A percentile compares a stretch with the other conserved stretches of the same genome.
Evolutionary conservation across 2,888 invertebrate genomes (phyloP).

Genomic region (Heliconius hortense): DNA sequence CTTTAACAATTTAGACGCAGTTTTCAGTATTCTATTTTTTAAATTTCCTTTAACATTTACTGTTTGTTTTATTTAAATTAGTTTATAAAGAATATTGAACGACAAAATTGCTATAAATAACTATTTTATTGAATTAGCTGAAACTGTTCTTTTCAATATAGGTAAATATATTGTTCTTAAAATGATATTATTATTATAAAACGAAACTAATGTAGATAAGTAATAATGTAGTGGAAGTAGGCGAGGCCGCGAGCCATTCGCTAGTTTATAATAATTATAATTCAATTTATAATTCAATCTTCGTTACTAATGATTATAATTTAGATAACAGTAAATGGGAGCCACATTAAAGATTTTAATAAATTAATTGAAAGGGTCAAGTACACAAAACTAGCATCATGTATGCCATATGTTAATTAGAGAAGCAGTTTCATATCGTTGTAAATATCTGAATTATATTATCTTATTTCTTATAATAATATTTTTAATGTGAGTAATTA

Average conservation of each 20-base stretch:
- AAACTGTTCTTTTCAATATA: too few relatives aligned
- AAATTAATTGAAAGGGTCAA: conserved; percentile 31
- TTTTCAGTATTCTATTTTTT: too few relatives aligned
- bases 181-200: too few relatives aligned
- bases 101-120: too few relatives aligned
- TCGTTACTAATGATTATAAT: neutral
- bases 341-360: conserved; percentile 12
- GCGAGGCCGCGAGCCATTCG: neutral
- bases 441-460: conserved; percentile 22
- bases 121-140: too few relatives aligned
- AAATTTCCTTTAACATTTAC: too few relatives aligned
- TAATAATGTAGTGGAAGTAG: too few relatives aligned
- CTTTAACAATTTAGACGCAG: too few relatives aligned
- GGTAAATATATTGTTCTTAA: too few relatives aligned
- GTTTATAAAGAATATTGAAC: too few relatives aligned
- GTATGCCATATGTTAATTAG: conserved; percentile 32
- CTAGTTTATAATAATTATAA: neutral
- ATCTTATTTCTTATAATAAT: conserved; percentile 5
- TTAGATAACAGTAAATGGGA: conserved; percentile 12
- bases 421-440: conserved; percentile 22
- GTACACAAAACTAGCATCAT: conserved; percentile 34
- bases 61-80: too few relatives aligned
- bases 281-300: neutral
- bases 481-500: neutral
- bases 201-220: too few relatives aligned